Percentiles rank a stretch among this genome's conserved stretches.
phyloP scores from a whole-genome alignment of 1,140 invertebrate species.

The Drosophila miranda region DNA sequence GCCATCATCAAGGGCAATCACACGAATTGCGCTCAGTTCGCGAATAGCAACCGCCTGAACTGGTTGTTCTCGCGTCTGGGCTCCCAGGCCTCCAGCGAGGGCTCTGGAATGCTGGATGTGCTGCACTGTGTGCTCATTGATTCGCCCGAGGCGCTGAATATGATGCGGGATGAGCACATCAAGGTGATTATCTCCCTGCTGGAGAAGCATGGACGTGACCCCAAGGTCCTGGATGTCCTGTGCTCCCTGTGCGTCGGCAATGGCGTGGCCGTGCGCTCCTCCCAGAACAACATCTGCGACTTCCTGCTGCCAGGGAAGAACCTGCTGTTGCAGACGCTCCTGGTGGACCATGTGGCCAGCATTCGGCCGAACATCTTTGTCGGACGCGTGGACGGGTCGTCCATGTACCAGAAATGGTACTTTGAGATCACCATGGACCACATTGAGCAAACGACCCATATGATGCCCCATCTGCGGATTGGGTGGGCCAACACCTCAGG shows the following conservation, averaged over 20 bases:
- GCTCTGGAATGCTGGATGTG: constrained; percentile 98
- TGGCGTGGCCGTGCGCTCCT: constrained; percentile 98
- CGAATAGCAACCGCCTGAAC: constrained; percentile 98
- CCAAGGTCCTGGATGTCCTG: constrained; percentile 99
- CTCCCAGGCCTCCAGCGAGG: constrained; percentile 98
- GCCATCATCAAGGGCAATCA: constrained; percentile 99
- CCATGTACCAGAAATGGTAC: constrained; percentile 99
- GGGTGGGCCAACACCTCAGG: constrained; percentile 99
- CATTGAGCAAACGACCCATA: constrained; percentile 96
- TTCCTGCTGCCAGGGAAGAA: constrained; percentile 99
- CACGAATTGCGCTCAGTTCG: constrained; percentile 99
- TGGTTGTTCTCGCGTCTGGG: constrained; percentile 99
- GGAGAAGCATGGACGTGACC: constrained; percentile 99
- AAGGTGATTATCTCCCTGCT: constrained; percentile 99
- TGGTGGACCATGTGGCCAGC: constrained; percentile 98
- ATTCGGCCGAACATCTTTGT: constrained; percentile 99
- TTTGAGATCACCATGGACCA: constrained; percentile 99
- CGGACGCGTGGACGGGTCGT: constrained; percentile 97
- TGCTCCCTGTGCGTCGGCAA: constrained; percentile 99
- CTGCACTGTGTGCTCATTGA: constrained; percentile 99
- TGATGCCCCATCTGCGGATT: constrained; percentile 96
- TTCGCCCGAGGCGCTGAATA: constrained; percentile 99
- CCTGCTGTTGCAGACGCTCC: constrained; percentile 96
- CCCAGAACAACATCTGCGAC: constrained; percentile 99
- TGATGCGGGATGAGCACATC: constrained; percentile 99